Conservation (phyloP, 2,113 vertebrate genomes). For the Philantomba maxwellii region DNA sequence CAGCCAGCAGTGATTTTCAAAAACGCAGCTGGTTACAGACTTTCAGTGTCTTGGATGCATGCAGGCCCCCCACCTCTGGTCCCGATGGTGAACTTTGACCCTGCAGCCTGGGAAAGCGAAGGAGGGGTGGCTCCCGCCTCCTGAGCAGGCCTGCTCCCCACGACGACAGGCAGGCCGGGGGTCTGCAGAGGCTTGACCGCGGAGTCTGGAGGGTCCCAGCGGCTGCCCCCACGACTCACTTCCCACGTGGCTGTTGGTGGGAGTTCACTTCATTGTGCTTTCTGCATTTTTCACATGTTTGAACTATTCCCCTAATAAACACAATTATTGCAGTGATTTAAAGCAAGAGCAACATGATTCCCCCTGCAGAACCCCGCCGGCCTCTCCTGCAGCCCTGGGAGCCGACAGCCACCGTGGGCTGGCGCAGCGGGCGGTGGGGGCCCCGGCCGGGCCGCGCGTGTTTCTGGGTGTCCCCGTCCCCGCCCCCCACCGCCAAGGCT, state of each 20-base stretch:
- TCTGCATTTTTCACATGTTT: background rate
- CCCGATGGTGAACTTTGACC: background rate
- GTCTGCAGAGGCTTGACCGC: background rate
- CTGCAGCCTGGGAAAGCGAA: background rate
- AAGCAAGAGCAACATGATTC: background rate
- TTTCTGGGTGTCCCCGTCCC: background rate
- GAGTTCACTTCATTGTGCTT: background rate
- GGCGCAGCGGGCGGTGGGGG: background rate
- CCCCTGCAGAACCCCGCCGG: background rate
- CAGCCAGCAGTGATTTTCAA: background rate
- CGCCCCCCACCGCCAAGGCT: background rate
- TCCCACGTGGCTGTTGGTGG: background rate
- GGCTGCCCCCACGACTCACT: background rate
- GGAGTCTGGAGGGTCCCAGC: background rate
- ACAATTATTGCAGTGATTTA: background rate
- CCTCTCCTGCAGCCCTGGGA: background rate
- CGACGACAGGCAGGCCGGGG: fast-evolving
- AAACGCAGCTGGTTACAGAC: background rate
- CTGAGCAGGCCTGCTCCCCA: fast-evolving
- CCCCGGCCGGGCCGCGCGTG: fast-evolving
- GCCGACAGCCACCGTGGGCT: fast-evolving
- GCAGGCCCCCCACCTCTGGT: too few relatives aligned
- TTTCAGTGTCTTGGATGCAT: background rate
- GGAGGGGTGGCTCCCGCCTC: background rate
- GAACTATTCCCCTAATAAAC: background rate